phyloP scores from a whole-genome alignment of 2,888 invertebrate genomes.

The Hololepta plana region DNA sequence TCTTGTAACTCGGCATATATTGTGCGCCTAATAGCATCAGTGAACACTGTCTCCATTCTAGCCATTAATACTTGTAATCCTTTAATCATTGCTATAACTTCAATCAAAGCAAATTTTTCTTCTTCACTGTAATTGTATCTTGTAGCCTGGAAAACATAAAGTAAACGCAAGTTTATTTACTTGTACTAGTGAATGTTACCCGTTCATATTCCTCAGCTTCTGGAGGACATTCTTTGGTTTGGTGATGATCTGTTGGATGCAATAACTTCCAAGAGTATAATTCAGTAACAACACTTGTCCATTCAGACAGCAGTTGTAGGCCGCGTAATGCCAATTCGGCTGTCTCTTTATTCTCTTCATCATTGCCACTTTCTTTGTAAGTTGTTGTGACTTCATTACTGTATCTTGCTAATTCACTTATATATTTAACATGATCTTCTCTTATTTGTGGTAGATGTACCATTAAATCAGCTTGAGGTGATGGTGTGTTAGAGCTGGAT shows the following conservation, averaged over 20 bases:
- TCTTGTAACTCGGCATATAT: constrained; percentile 95
- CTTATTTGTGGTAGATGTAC: constrained; percentile 86
- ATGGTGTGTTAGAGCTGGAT: constrained; percentile 63
- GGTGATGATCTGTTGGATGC: constrained; percentile 94
- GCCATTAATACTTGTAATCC: constrained; percentile 93
- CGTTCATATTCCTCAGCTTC: constrained; percentile 98
- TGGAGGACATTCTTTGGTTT: constrained; percentile 83
- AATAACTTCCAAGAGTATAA: constrained; percentile 95
- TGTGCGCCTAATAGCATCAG: constrained; percentile 74
- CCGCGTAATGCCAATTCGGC: constrained; percentile 83
- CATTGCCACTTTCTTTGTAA: constrained; percentile 83
- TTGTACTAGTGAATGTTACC: constrained; percentile 27
- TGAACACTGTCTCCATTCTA: constrained; percentile 92
- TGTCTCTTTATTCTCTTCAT: constrained; percentile 79
- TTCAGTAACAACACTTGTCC: constrained; percentile 95
- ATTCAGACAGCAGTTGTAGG: constrained; percentile 81
- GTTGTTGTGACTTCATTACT: constrained; percentile 82
- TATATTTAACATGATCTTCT: constrained; percentile 93
- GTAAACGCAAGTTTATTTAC: constrained; percentile 5
- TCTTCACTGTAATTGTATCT: constrained; percentile 94
- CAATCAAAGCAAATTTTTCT: constrained; percentile 94
- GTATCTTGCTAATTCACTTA: constrained; percentile 85
- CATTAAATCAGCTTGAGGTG: constrained; percentile 87
- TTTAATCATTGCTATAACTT: constrained; percentile 98
- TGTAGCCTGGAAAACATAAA: constrained; percentile 47